A percentile compares a stretch with the other conserved stretches of the same genome.
Conservation (phyloP, 2,797 vertebrate genomes). For the Tokudaia muenninki region DNA sequence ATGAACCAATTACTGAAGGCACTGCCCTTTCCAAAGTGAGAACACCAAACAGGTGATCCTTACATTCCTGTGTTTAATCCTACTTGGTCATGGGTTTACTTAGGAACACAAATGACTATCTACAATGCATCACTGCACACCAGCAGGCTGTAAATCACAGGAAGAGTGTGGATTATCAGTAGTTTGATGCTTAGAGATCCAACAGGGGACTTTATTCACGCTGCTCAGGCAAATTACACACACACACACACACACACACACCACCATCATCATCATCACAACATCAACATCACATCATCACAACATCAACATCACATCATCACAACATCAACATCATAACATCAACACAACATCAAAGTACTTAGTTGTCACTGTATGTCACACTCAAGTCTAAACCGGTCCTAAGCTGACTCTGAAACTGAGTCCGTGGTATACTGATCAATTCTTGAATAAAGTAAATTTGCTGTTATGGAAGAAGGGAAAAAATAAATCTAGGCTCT, state of each 20-base stretch:
- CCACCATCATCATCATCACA: neutral
- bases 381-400: constrained; percentile 50
- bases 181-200: neutral
- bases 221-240: neutral
- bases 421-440: constrained; percentile 41
- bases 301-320: too few species aligned
- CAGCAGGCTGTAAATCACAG: neutral
- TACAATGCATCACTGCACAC: neutral
- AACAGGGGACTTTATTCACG: neutral
- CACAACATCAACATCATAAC: constrained; percentile 4
- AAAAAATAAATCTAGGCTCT: constrained; percentile 1
- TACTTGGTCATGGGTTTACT: neutral
- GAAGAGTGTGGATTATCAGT: neutral
- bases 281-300: too few species aligned
- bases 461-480: constrained; percentile 59
- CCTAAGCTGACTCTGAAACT: constrained; percentile 64
- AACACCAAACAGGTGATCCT: neutral
- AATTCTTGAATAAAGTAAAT: constrained; percentile 71
- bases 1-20: neutral
- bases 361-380: constrained; percentile 21
- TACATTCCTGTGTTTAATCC: neutral
- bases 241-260: constrained; percentile 13
- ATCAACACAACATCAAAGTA: constrained; percentile 46
- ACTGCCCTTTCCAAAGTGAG: neutral
- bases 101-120: neutral